phyloP scores from a whole-genome alignment of 2,888 invertebrate genomes.

The Tupiocoris notatus region DNA sequence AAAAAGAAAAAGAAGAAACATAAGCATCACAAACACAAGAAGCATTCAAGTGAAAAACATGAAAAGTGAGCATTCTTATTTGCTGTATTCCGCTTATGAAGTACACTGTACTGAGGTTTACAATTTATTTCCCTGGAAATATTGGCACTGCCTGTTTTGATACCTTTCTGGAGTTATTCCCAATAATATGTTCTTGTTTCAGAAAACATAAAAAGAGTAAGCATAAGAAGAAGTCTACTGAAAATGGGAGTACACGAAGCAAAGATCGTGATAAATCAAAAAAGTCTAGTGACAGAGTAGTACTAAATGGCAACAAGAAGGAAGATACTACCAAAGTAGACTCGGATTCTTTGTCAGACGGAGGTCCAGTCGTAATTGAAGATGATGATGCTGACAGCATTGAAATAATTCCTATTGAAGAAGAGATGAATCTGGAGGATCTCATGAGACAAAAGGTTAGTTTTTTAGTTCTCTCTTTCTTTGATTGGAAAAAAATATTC shows the following conservation, averaged over 20 bases:
- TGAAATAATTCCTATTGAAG: conserved; percentile 72
- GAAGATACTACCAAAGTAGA: conserved; percentile 50
- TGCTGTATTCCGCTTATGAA: neutral
- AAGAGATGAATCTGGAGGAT: conserved; percentile 83
- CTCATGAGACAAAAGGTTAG: conserved; percentile 83
- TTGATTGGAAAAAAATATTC: no score
- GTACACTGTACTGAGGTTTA: no score
- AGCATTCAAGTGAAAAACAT: conserved; percentile 57
- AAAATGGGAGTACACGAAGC: conserved; percentile 52
- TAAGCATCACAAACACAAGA: conserved; percentile 61
- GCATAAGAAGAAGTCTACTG: conserved; percentile 55
- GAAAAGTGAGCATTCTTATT: conserved; percentile 53
- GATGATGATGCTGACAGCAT: conserved; percentile 58
- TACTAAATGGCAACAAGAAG: conserved; percentile 52
- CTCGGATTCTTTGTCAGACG: conserved; percentile 44
- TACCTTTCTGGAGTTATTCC: no score
- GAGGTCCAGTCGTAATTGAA: conserved; percentile 36
- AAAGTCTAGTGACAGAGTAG: conserved; percentile 54
- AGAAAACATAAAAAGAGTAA: conserved; percentile 59
- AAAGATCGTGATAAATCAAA: conserved; percentile 54
- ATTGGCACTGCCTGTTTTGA: no score
- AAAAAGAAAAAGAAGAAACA: conserved; percentile 64
- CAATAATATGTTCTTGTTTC: neutral
- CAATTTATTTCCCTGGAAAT: no score
- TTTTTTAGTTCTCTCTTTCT: neutral